Conservation (phyloP, 2,113 vertebrate genomes). For the Zosterops japonicus region DNA sequence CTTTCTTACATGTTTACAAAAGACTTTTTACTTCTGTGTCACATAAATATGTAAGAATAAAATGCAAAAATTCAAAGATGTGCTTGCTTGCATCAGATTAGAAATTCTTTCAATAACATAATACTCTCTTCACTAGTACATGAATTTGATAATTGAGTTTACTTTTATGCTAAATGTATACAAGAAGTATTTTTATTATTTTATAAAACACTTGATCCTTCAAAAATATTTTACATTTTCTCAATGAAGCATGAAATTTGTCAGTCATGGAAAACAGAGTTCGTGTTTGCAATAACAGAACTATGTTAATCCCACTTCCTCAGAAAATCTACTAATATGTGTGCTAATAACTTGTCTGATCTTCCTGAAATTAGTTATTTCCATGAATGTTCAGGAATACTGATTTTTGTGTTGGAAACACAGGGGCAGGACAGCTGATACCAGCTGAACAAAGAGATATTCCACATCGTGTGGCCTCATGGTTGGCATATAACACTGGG, state of each 20-base stretch:
- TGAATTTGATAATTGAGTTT: not conserved
- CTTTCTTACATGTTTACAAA: not conserved
- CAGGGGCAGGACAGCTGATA: not conserved
- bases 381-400: not conserved
- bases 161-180: not conserved
- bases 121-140: not conserved
- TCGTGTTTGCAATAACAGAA: not conserved
- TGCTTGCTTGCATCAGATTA: not conserved
- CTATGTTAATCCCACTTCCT: not conserved
- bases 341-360: not conserved
- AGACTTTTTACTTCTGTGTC: not conserved
- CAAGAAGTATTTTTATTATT: not conserved
- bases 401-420: not conserved
- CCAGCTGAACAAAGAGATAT: not conserved
- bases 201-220: not conserved
- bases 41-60: not conserved
- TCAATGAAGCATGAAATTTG: not conserved
- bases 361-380: not conserved
- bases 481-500: rapidly evolving
- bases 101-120: not conserved
- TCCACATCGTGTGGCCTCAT: not conserved
- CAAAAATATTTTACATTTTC: not conserved
- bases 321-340: not conserved
- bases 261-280: not conserved
- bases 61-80: not conserved